Conservation (phyloP, 1,140 invertebrate genomes). For the Dinoponera quadriceps region DNA sequence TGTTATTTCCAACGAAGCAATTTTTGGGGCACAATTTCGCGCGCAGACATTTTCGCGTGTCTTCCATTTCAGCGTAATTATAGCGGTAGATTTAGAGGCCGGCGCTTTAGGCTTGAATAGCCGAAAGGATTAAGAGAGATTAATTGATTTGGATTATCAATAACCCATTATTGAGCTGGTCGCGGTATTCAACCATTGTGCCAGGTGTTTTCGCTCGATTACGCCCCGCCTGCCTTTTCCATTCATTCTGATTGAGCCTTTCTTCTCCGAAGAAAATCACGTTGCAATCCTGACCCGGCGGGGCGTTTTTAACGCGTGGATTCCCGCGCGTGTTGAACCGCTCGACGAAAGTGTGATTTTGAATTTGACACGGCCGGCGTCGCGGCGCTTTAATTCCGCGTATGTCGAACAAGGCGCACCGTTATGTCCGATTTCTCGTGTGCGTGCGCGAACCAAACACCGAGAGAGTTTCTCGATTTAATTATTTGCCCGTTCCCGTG, state of each 20-base stretch:
- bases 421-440: constrained; percentile 14
- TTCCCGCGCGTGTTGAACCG: background rate
- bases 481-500: constrained; percentile 46
- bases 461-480: constrained; percentile 37
- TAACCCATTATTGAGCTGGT: constrained; percentile 19
- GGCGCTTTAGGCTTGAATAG: constrained; percentile 1
- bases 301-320: constrained; percentile 3
- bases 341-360: constrained; percentile 23
- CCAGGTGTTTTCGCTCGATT: constrained; percentile 35
- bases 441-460: background rate
- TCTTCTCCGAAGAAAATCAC: constrained; percentile 29
- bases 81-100: background rate
- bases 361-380: constrained; percentile 16
- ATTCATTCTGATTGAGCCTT: constrained; percentile 35
- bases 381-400: constrained; percentile 22
- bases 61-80: constrained; percentile 10
- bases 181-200: constrained; percentile 36
- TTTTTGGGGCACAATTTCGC: no score
- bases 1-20: no score
- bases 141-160: constrained; percentile 42
- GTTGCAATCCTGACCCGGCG: background rate
- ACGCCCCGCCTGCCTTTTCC: background rate
- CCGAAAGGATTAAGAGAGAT: constrained; percentile 20
- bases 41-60: no score
- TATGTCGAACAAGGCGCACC: background rate